These are phyloP conservation scores for Erpornis zantholeuca DNA, from an alignment of 2,113 vertebrate species.

Conservation along the genomic window DNA sequence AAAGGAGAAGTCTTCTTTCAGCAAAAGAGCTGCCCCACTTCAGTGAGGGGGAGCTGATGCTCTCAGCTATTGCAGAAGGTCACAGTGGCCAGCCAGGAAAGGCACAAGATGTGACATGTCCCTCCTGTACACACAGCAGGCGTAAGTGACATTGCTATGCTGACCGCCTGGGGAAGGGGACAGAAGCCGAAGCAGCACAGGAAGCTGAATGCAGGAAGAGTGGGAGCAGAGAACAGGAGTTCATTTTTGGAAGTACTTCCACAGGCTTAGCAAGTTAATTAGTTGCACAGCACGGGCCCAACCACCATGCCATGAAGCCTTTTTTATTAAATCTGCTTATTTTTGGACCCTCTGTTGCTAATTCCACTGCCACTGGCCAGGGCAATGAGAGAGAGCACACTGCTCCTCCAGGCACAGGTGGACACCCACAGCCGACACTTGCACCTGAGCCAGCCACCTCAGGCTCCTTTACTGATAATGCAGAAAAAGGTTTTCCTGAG, in stretches of 20 bases:
- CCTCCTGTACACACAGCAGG: neutral
- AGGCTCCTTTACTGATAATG: neutral
- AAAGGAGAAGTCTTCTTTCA: neutral
- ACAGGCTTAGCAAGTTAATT: constrained; percentile 18
- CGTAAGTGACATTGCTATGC: accelerated
- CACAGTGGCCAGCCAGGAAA: neutral
- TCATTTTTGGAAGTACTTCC: neutral
- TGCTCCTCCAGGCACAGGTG: neutral
- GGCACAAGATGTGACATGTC: neutral
- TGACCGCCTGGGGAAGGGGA: neutral
- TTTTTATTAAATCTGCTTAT: constrained; percentile 17
- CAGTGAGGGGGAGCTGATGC: neutral
- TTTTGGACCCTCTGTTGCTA: neutral
- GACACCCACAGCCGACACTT: neutral
- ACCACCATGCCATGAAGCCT: neutral
- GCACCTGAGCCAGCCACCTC: neutral
- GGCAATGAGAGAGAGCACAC: neutral
- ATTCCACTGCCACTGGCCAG: neutral
- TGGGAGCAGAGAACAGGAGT: neutral
- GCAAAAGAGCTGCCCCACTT: neutral
- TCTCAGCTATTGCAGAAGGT: neutral
- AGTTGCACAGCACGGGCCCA: neutral
- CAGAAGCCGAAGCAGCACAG: neutral
- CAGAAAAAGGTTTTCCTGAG: neutral
- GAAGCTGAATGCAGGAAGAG: neutral